Base-by-base conservation (phyloP, 2,113 vertebrate species). In the Sinocyclocheilus rhinocerous region DNA sequence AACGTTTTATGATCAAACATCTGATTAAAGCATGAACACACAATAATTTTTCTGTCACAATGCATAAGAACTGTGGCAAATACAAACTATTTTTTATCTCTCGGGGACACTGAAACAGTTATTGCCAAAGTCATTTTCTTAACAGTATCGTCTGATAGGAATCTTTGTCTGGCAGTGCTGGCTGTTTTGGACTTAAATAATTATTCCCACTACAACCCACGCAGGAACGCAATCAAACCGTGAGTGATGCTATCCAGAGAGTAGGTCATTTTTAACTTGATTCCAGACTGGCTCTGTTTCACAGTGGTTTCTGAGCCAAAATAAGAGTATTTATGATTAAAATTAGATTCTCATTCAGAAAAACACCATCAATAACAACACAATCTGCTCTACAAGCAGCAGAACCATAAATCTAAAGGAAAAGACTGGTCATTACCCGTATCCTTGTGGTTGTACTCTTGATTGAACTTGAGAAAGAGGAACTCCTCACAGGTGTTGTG, bases 401-500 rank as follows among this genome's bases (percentile, higher is more conserved):
- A 36, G 1, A 77, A 81, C 1, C 26, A 69, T 8, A 85, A 65
- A 90, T 86, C 26, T 81, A 77, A 48, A 81, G 75, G 75, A 85
- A 88, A 83, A 82, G 12, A 84, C 33, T 9, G n/a, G 48, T 77
- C 55, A 91, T 93, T 92, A 95, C 95, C 93, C 26, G 36, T 45
- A 6, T 93, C 86, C 81, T 91, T 90, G 81, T 87, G 92, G 88
- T 92, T 87, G 70, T 90, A 88, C 86, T 85, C 89, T 24, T 93
- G 93, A 87, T 91, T 88, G 90, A 92, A 91, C 88, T 95, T 76
- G 83, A 94, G 91, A 84, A 93, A 91, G 85, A 95, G 92, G 90
- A 94, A 95, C 69, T 95, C 94, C 91, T 95, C 91, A 79, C 95
- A 95, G 92, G 95, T 93, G 86, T 94, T 90, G 81, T 84, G 91